These are phyloP conservation scores for Peromyscus nudipes DNA, from an alignment of 2,797 vertebrate genomes.

Conservation along the genomic window DNA sequence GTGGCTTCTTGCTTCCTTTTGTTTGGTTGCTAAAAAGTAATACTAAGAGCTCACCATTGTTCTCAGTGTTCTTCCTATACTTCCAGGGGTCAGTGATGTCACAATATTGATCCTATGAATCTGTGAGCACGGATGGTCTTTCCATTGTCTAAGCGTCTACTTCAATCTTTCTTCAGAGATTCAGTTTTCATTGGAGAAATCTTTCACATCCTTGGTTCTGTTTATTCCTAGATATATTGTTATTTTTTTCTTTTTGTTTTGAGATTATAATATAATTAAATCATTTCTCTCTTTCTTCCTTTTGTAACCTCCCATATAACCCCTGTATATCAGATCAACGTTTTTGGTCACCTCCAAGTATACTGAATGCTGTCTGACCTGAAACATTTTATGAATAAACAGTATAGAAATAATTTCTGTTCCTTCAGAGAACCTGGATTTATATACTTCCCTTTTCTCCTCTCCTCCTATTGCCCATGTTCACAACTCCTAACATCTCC, in stretches of 20 bases:
- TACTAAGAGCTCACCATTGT: too few relatives aligned
- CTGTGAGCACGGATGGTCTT: neutral
- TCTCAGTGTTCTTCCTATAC: neutral
- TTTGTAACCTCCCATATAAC: neutral
- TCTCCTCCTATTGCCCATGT: neutral
- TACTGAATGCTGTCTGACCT: neutral
- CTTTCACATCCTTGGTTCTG: neutral
- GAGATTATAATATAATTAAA: neutral
- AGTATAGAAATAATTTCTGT: neutral
- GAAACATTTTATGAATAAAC: neutral
- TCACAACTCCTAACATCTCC: neutral
- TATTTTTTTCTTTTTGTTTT: neutral
- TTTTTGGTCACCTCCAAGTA: conserved; percentile 22
- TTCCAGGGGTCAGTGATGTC: neutral
- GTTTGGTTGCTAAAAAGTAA: neutral
- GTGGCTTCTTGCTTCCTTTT: neutral
- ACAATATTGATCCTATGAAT: neutral
- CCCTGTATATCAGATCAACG: neutral
- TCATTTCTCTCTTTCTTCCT: neutral
- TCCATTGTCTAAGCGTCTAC: neutral
- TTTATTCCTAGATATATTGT: neutral
- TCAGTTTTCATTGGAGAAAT: neutral
- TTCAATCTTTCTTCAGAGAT: neutral
- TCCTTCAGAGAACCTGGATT: neutral
- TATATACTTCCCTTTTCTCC: neutral